Percentiles rank a stretch among this genome's conserved stretches.
Conservation (phyloP, 2,797 vertebrate species). For the Tarsius wallacei region DNA sequence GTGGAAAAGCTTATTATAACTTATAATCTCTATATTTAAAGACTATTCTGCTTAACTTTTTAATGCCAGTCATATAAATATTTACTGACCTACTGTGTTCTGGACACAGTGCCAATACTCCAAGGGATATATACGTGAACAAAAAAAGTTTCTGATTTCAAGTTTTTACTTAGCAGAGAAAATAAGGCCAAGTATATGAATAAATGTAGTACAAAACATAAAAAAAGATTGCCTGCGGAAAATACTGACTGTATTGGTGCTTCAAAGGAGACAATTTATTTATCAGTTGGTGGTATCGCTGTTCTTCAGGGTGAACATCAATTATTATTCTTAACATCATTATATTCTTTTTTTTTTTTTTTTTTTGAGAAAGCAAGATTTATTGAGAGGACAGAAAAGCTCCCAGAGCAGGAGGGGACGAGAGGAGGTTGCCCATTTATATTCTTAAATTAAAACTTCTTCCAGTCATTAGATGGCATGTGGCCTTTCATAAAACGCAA, state of each 20-base stretch:
- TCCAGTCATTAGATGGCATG: background rate
- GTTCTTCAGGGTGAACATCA: background rate
- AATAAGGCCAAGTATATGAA: background rate
- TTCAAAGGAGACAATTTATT: slow-evolving; percentile 10
- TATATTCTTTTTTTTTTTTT: no score
- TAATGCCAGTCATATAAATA: background rate
- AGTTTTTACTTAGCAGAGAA: background rate
- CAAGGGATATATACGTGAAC: slow-evolving; percentile 7
- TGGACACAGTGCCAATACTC: background rate
- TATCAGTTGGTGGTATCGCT: background rate
- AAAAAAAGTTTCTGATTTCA: background rate
- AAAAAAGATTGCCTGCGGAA: background rate
- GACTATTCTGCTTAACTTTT: slow-evolving; percentile 9
- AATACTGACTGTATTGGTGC: background rate
- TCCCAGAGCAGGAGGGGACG: no score
- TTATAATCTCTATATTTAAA: slow-evolving; percentile 27
- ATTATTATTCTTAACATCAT: no score
- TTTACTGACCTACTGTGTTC: background rate
- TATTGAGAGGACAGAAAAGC: no score
- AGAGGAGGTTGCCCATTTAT: no score
- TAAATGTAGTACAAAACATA: background rate
- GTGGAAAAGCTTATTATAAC: background rate
- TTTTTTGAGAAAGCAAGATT: no score
- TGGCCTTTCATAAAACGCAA: background rate
- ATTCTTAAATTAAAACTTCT: background rate